Percentiles rank a stretch among this genome's conserved stretches.
Conservation (phyloP, 2,888 invertebrate species). For the Epinotia demarniana region DNA sequence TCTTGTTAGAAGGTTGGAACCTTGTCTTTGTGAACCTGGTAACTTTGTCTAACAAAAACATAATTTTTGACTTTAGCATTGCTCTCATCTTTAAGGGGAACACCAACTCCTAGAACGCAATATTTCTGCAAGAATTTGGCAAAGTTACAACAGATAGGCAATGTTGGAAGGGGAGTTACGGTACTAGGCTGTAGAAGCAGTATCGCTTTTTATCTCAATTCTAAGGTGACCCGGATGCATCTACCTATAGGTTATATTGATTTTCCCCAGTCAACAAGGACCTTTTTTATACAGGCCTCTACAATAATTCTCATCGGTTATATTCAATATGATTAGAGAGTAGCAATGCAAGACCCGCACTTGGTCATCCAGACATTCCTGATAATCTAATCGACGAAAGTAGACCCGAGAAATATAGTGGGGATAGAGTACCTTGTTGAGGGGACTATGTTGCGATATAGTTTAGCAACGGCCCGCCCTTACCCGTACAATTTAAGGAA, state of each 20-base stretch:
- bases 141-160: slow-evolving; percentile 5
- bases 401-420: slow-evolving; percentile 12
- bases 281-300: neutral
- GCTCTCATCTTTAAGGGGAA: neutral
- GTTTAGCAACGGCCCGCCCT: slow-evolving; percentile 46
- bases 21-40: neutral
- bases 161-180: neutral
- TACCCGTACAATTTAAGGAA: slow-evolving; percentile 70
- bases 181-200: neutral
- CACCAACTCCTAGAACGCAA: neutral
- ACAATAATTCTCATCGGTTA: neutral
- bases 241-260: slow-evolving; percentile 8
- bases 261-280: neutral
- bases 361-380: neutral
- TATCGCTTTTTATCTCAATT: slow-evolving; percentile 15
- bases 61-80: neutral
- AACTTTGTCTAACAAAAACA: slow-evolving; percentile 2
- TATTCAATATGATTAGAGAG: neutral
- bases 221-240: slow-evolving; percentile 7
- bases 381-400: neutral
- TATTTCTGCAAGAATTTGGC: neutral
- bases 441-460: slow-evolving; percentile 2
- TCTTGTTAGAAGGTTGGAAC: neutral
- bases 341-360: neutral
- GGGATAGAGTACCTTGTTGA: slow-evolving; percentile 18